These are phyloP conservation scores for Colletes gigas DNA, from an alignment of 1,140 invertebrate genomes.

Conservation along the genomic window DNA sequence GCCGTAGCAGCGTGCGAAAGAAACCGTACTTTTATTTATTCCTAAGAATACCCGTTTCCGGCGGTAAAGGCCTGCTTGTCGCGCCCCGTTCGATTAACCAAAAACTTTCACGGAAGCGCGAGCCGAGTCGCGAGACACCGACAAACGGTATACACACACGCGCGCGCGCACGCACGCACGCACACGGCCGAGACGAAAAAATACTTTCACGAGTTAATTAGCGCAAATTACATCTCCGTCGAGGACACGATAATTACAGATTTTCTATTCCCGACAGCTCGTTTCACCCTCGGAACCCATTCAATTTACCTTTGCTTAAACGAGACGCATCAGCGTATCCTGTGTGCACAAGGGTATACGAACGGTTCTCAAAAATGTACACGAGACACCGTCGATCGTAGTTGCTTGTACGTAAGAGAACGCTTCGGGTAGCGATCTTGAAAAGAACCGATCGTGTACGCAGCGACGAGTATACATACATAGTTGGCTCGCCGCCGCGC, in stretches of 20 bases:
- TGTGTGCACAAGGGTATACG: neutral
- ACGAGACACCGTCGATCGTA: no score
- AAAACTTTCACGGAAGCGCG: neutral
- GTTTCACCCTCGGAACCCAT: slow-evolving; percentile 32
- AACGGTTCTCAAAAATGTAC: neutral
- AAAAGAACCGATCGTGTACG: no score
- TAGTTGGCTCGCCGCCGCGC: no score
- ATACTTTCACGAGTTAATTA: slow-evolving; percentile 43
- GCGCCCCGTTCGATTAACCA: slow-evolving; percentile 34
- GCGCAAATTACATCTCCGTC: slow-evolving; percentile 40
- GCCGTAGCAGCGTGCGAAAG: no score
- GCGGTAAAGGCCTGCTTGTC: neutral
- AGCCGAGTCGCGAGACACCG: neutral
- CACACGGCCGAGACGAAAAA: neutral
- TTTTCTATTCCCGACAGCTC: slow-evolving; percentile 48
- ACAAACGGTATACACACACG: neutral
- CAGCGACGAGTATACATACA: no score
- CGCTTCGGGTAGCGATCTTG: no score
- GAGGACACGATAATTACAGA: slow-evolving; percentile 45
- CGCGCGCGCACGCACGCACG: no score
- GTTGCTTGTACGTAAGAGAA: no score
- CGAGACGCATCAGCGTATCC: slow-evolving; percentile 30
- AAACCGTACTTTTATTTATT: neutral
- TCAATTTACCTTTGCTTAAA: slow-evolving; percentile 36
- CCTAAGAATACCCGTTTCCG: neutral